Conservation (phyloP, 2,113 vertebrate species). For the Zosterops hypoxanthus region DNA sequence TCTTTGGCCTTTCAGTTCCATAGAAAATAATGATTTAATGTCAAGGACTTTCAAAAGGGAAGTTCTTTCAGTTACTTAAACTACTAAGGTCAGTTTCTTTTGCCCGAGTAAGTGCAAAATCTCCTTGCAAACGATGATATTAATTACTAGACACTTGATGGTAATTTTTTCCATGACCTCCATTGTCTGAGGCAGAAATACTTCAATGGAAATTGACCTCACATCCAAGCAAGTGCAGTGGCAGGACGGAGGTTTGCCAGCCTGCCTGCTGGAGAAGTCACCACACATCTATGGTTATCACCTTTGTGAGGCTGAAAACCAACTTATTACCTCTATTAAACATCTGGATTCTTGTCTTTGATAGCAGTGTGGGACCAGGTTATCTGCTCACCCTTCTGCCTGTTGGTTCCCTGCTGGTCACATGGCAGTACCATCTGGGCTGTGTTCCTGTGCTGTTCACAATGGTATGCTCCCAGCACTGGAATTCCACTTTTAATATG, state of each 20-base stretch:
- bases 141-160: not conserved
- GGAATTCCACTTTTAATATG: not conserved
- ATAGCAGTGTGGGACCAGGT: not conserved
- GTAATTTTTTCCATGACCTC: not conserved
- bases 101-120: not conserved
- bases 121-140: not conserved
- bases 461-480: not conserved
- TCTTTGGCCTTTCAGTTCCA: not conserved
- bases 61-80: not conserved
- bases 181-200: not conserved
- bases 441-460: not conserved
- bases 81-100: not conserved
- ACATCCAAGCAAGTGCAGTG: not conserved
- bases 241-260: not conserved
- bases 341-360: not conserved
- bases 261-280: not conserved
- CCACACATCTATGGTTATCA: not conserved
- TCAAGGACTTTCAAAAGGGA: not conserved
- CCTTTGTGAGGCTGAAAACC: not conserved
- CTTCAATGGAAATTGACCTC: not conserved
- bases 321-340: not conserved
- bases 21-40: not conserved
- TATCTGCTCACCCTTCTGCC: not conserved
- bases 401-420: rapidly evolving
- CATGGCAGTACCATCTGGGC: rapidly evolving